Evolutionary conservation across 1,140 invertebrate genomes (phyloP).

Genomic region (Leptinotarsa lineolata): DNA sequence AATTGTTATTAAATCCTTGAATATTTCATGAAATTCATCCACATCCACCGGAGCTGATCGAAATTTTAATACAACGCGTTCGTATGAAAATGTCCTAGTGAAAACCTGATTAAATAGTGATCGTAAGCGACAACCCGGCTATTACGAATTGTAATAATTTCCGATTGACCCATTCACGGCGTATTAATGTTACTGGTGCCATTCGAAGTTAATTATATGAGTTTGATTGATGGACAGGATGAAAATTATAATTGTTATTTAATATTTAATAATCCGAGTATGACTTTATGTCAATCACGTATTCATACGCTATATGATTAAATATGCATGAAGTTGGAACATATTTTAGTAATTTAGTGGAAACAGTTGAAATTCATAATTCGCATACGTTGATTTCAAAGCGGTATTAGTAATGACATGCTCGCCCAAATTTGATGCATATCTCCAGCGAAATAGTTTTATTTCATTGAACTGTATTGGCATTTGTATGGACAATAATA

Average conservation of each 20-base stretch:
- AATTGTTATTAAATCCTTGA: too few species aligned
- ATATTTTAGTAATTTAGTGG: constrained; percentile 27
- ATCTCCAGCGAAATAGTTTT: constrained; percentile 18
- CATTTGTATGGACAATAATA: background rate
- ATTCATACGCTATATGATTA: constrained; percentile 43
- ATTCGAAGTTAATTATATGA: constrained; percentile 46
- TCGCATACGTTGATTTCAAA: constrained; percentile 13
- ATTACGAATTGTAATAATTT: constrained; percentile 28
- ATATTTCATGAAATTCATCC: too few species aligned
- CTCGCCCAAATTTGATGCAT: constrained; percentile 20
- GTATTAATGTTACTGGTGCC: constrained; percentile 29
- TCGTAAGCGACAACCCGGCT: constrained; percentile 21
- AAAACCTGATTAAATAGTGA: constrained; percentile 14
- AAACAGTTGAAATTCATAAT: constrained; percentile 22
- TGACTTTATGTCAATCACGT: constrained; percentile 46
- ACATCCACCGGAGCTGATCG: background rate
- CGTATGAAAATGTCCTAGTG: background rate
- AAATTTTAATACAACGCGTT: background rate
- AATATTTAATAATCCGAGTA: constrained; percentile 49
- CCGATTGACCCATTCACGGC: constrained; percentile 31
- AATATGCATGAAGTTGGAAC: constrained; percentile 37
- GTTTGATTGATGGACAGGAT: constrained; percentile 47
- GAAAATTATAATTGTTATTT: constrained; percentile 51
- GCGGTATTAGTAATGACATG: constrained; percentile 21
- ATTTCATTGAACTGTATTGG: background rate